These are phyloP conservation scores for Riptortus pedestris DNA, from an alignment of 1,140 invertebrate species.

Conservation along the genomic window DNA sequence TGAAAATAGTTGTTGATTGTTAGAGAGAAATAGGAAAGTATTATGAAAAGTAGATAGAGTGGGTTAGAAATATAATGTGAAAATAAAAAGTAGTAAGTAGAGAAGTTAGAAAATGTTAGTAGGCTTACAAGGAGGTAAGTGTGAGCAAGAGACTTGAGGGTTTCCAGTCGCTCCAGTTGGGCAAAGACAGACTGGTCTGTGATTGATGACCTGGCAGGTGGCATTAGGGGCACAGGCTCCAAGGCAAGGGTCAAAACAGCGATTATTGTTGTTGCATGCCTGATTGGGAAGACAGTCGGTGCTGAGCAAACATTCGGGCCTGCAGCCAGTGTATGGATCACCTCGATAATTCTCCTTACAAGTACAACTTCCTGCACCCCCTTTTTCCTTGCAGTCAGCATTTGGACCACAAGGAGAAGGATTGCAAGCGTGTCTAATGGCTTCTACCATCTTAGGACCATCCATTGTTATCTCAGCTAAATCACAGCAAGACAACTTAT, in stretches of 20 bases:
- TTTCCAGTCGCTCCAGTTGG: conserved; percentile 54
- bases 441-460: conserved; percentile 20
- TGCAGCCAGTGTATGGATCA: conserved; percentile 58
- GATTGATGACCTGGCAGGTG: conserved; percentile 59
- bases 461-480: background rate
- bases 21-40: too few species aligned
- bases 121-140: conserved; percentile 28
- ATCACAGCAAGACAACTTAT: too few species aligned
- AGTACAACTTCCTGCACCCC: conserved; percentile 54
- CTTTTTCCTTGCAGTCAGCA: conserved; percentile 56
- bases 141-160: conserved; percentile 52
- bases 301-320: conserved; percentile 53
- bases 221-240: conserved; percentile 61
- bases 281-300: conserved; percentile 58
- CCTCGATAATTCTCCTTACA: conserved; percentile 70
- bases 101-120: background rate
- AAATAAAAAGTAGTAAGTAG: background rate
- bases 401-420: conserved; percentile 70
- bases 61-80: too few species aligned
- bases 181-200: conserved; percentile 62
- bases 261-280: conserved; percentile 56
- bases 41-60: too few species aligned
- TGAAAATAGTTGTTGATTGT: too few species aligned
- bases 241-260: conserved; percentile 58
- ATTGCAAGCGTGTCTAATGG: conserved; percentile 48